phyloP scores from a whole-genome alignment of 2,888 invertebrate genomes.

The Heliconius sara region DNA sequence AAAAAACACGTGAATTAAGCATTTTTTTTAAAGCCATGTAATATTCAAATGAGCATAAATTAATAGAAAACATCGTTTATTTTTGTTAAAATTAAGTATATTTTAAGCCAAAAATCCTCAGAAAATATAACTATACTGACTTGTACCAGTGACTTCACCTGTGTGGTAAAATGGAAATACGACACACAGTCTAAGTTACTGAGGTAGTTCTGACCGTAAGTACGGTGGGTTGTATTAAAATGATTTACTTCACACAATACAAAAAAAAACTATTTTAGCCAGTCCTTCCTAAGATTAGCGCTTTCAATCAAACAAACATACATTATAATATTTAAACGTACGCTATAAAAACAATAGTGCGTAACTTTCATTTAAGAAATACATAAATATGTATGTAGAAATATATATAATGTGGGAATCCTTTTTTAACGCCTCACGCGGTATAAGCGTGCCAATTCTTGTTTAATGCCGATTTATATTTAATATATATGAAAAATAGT shows the following conservation, averaged over 20 bases:
- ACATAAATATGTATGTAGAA: background rate
- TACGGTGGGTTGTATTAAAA: no score
- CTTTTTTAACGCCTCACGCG: slow-evolving; percentile 15
- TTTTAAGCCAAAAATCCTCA: background rate
- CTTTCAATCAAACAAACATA: background rate
- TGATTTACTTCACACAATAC: no score
- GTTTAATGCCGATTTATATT: background rate
- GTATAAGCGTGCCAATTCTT: background rate
- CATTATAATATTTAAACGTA: background rate
- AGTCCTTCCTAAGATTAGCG: background rate
- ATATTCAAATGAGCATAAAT: slow-evolving; percentile 18
- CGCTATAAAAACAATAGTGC: slow-evolving; percentile 2
- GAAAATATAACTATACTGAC: no score
- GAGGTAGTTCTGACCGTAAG: no score
- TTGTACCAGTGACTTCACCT: no score
- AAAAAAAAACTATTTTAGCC: no score
- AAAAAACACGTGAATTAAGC: background rate
- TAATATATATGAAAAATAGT: no score
- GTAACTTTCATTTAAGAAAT: background rate
- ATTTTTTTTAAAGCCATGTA: slow-evolving; percentile 3
- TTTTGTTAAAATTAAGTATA: background rate
- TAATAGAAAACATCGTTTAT: background rate
- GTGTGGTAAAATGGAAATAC: no score
- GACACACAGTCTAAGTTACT: no score
- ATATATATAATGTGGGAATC: background rate